A percentile compares a stretch with the other conserved stretches of the same genome.
phyloP scores from a whole-genome alignment of 2,888 invertebrate species.

The Globia sparganii region DNA sequence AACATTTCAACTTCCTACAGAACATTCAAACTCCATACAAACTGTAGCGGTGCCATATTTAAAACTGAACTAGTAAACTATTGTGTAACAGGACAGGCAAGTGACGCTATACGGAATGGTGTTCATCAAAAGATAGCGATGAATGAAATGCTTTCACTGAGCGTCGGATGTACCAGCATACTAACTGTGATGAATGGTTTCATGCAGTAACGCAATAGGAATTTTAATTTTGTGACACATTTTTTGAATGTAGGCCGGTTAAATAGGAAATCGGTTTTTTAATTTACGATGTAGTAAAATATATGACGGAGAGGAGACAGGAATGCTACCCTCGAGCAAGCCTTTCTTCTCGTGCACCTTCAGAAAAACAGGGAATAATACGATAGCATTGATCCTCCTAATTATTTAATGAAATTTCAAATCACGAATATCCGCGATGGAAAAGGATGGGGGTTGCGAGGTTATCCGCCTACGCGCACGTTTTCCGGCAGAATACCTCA shows the following conservation, averaged over 20 bases:
- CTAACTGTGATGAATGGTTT: conserved; percentile 32
- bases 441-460: too few relatives aligned
- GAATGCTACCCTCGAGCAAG: too few relatives aligned
- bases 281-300: not conserved
- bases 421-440: too few relatives aligned
- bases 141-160: conserved; percentile 58
- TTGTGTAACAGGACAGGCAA: conserved; percentile 59
- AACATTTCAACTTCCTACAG: conserved; percentile 11
- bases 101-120: conserved; percentile 49
- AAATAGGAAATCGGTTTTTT: not conserved
- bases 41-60: conserved; percentile 29
- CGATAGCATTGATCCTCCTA: too few relatives aligned
- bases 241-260: not conserved
- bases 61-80: conserved; percentile 49
- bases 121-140: conserved; percentile 61
- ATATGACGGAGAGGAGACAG: too few relatives aligned
- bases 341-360: too few relatives aligned
- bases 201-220: conserved; percentile 15
- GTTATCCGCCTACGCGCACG: too few relatives aligned
- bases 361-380: too few relatives aligned
- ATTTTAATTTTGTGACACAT: not conserved
- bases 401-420: too few relatives aligned
- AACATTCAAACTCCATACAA: conserved; percentile 27
- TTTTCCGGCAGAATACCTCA: too few relatives aligned
- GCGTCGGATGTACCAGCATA: conserved; percentile 40